Evolutionary conservation across 2,888 invertebrate genomes (phyloP), one percentile per base, ranked within the genome.

Genomic region (Melanophora roralis): DNA sequence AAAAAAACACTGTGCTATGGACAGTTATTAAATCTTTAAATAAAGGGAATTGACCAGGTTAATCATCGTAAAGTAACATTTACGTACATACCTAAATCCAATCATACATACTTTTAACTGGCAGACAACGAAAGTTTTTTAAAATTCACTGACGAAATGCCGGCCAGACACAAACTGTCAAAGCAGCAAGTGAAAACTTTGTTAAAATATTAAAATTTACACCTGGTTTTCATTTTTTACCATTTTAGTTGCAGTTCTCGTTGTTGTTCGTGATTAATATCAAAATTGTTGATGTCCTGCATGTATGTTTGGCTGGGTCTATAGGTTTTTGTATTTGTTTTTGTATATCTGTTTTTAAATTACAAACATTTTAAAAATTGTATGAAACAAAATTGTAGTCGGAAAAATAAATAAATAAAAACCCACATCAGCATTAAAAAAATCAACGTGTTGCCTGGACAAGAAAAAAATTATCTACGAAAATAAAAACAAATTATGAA

Each of bases 281-380:
- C 79, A 79, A 79, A 79, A 75, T 47, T 40, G 71, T 75, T 75
- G 75, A 79, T 75, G 75, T 69, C 75, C 75, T 69, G 21, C 68
- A 60, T 47, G 60, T 60, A 34, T n/a, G 51, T n/a, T 5, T 27
- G 36, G n/a, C 12, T 62, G 49, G 62, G 27, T 69, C 59, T 49
- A 34, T n/a, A 43, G 14, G 36, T 8, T 12, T 62, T 40, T 55
- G 27, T 69, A 59, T 49, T 9, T 21, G 57, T 34, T 36, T 11
- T 19, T 45, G 14, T 59, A 38, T 65, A 8, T 60, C 53, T 69
- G 49, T 59, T 51, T 47, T 59, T n/a, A 60, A 68, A 36, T 65
- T 64, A 71, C 36, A 77, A 64, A 43, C 53, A 71, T 69, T 59
- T 51, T 11, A 65, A 71, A 71, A 71, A 68, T 59, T 64, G 34